Evolutionary conservation across 2,113 vertebrate species (phyloP).

Genomic region (Heterocephalus glaber): DNA sequence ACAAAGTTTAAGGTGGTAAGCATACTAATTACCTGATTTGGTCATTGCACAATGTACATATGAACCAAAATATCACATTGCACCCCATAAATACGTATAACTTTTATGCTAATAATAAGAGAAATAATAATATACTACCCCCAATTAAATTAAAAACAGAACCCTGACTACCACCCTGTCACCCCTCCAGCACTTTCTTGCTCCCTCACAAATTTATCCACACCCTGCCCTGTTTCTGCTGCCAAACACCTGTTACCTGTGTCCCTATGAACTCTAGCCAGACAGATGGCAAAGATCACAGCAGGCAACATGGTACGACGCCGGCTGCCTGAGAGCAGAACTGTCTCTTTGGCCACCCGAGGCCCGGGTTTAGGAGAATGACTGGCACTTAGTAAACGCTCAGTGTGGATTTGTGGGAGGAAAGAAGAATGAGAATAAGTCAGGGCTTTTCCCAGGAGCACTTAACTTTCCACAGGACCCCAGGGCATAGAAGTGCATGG

Average conservation of each 20-base stretch:
- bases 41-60: background rate
- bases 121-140: background rate
- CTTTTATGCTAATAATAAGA: background rate
- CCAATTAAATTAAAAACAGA: background rate
- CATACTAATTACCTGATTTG: background rate
- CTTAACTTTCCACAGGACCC: background rate
- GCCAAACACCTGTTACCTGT: background rate
- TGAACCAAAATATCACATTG: background rate
- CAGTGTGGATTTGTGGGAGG: background rate
- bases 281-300: background rate
- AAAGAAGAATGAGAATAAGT: background rate
- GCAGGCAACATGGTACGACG: rapidly evolving
- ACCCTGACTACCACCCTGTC: background rate
- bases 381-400: background rate
- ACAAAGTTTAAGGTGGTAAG: background rate
- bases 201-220: background rate
- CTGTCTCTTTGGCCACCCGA: background rate
- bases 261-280: background rate
- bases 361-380: background rate
- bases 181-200: too few relatives aligned
- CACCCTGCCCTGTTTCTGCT: background rate
- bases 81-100: too few relatives aligned
- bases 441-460: background rate
- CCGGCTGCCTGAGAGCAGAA: background rate
- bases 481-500: too few relatives aligned